A percentile compares a stretch with the other conserved stretches of the same genome.
Conservation (phyloP, 2,113 vertebrate genomes). For the Bucco capensis region DNA sequence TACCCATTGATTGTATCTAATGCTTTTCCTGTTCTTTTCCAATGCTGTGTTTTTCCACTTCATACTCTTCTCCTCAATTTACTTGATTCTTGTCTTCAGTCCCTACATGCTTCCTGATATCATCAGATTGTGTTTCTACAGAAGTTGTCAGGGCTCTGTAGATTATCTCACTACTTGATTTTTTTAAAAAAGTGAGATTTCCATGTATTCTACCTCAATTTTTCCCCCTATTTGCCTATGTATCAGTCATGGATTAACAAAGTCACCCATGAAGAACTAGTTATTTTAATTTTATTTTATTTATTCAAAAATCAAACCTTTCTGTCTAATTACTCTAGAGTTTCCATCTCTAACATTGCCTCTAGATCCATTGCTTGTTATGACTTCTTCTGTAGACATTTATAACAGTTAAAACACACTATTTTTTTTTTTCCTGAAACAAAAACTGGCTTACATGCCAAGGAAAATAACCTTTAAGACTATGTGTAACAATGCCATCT, state of each 20-base stretch:
- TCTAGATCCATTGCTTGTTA: not conserved
- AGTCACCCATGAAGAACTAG: not conserved
- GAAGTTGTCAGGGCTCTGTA: slow-evolving; percentile 1
- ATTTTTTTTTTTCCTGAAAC: not conserved
- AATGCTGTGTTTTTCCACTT: slow-evolving; percentile 47
- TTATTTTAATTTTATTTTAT: not conserved
- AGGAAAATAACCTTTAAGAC: slow-evolving; percentile 32
- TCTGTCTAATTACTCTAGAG: not conserved
- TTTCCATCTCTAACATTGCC: not conserved
- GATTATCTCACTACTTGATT: not conserved
- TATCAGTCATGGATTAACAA: not conserved
- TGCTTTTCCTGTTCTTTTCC: slow-evolving; percentile 27
- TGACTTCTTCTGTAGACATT: not conserved
- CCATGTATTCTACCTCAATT: not conserved
- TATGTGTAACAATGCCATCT: slow-evolving; percentile 6
- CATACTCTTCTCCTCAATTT: not conserved
- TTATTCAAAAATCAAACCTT: not conserved
- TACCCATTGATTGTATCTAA: slow-evolving; percentile 33
- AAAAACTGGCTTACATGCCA: not conserved
- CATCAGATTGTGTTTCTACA: not conserved
- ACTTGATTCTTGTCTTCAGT: slow-evolving; percentile 39
- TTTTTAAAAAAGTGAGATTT: not conserved
- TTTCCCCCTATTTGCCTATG: not conserved
- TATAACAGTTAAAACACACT: not conserved
- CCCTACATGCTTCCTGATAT: not conserved